Conservation (phyloP, 1,140 invertebrate genomes). For the Magallana angulata region DNA sequence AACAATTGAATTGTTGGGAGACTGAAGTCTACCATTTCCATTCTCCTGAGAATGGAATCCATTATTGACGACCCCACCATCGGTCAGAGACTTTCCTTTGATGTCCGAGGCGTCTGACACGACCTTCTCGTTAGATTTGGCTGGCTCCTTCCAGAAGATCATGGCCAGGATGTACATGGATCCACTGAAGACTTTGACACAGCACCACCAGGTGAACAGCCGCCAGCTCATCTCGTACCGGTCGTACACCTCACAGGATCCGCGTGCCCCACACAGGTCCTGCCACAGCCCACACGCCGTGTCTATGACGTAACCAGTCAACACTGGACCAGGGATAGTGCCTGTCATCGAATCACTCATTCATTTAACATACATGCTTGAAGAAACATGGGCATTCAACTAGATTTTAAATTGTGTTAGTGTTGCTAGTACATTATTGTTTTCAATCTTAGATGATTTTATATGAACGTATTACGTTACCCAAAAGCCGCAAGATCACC, state of each 20-base stretch:
- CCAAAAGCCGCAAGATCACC: conserved; percentile 69
- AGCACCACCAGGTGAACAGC: conserved; percentile 60
- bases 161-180: conserved; percentile 41
- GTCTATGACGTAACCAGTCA: conserved; percentile 76
- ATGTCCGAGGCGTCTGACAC: neutral
- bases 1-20: neutral
- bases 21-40: neutral
- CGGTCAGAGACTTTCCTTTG: neutral
- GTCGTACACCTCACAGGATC: conserved; percentile 79
- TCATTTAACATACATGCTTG: no score
- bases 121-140: neutral
- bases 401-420: no score
- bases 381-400: no score
- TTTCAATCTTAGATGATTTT: neutral
- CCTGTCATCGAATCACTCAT: conserved; percentile 56
- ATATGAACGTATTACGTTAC: conserved; percentile 48
- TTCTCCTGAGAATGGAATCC: neutral
- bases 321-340: conserved; percentile 76
- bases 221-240: conserved; percentile 69
- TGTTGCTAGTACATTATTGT: no score
- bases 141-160: conserved; percentile 9
- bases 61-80: neutral
- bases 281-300: conserved; percentile 76
- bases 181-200: conserved; percentile 56
- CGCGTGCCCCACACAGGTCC: conserved; percentile 70